phyloP scores from a whole-genome alignment of 2,888 invertebrate genomes.

The Nebria salina region DNA sequence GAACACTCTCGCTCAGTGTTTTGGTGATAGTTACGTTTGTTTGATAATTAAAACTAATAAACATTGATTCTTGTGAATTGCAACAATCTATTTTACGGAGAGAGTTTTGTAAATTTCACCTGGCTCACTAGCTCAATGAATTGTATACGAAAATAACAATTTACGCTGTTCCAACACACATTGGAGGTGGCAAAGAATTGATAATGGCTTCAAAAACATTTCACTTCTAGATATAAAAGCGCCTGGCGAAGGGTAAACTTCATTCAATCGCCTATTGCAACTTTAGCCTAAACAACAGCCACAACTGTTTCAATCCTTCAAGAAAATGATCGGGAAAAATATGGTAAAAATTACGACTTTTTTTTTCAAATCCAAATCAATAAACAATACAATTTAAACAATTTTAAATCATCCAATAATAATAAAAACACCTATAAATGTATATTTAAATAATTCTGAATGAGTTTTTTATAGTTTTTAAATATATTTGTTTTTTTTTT shows the following conservation, averaged over 20 bases:
- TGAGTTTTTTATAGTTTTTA: background rate
- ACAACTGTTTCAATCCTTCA: background rate
- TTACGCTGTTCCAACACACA: background rate
- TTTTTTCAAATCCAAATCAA: background rate
- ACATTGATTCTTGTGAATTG: background rate
- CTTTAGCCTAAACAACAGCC: background rate
- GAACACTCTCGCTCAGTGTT: background rate
- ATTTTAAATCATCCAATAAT: too few species aligned
- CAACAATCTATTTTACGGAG: background rate
- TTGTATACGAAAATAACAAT: background rate
- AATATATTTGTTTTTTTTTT: background rate
- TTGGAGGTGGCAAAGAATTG: background rate
- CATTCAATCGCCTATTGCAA: background rate
- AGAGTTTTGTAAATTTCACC: background rate
- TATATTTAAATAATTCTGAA: background rate
- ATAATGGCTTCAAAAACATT: background rate
- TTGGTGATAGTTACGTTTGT: background rate
- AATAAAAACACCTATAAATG: too few species aligned
- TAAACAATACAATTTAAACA: too few species aligned
- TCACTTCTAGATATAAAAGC: background rate
- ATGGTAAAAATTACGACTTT: background rate
- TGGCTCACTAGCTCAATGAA: background rate
- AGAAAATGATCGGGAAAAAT: background rate
- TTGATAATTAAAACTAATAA: background rate
- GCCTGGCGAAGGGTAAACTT: background rate